Base-by-base conservation (phyloP, 1,140 invertebrate species). In the Danaus plexippus region DNA sequence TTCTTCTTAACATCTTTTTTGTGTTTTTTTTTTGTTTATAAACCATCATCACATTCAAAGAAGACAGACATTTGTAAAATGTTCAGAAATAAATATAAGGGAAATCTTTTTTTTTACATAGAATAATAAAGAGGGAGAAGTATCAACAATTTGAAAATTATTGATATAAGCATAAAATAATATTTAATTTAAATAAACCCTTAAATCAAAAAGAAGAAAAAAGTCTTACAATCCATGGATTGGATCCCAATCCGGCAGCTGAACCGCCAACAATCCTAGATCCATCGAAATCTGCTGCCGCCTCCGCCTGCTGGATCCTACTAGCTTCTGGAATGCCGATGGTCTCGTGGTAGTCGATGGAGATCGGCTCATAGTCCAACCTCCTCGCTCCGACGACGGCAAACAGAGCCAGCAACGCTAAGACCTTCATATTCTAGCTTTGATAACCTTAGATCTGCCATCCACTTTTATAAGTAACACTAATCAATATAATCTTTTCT, bases 241-340 rank as follows among this genome's bases (percentile, higher is more conserved):
- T 45, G n/a, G 48, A 47, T 4, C 66, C 66, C 6, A 68, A 32
- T 9, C 47, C 12, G 0, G 66, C 54, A 0, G 55, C 13, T 11
- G 40, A 49, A 1, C 66, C 66, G 9, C 66, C 66, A 15, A 63
- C 58, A 18, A 68, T 68, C 52, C 66, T 68, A 11, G 51, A 40
- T 9, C 66, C 66, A 54, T 68, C 66, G 44, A 68, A 68, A 22
- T 68, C 66, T 9, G n/a, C 40, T 1, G 66, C 59, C 1, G 57
- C 52, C 13, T 68, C 66, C 12, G 53, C 51, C 7, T 54, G 44
- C 46, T 22, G 42, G 43, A 63, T 56, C n/a, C 57, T 59, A 6
- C 22, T 32, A 9, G 53, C 52, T n/a, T 55, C 50, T 1, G 49
- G 57, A 11, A 59, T 56, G 42, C 61, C 61, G 13, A 59, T 22